A percentile compares a stretch with the other conserved stretches of the same genome.
phyloP scores from a whole-genome alignment of 2,888 invertebrate species.

The Holacanthella duospinosa region DNA sequence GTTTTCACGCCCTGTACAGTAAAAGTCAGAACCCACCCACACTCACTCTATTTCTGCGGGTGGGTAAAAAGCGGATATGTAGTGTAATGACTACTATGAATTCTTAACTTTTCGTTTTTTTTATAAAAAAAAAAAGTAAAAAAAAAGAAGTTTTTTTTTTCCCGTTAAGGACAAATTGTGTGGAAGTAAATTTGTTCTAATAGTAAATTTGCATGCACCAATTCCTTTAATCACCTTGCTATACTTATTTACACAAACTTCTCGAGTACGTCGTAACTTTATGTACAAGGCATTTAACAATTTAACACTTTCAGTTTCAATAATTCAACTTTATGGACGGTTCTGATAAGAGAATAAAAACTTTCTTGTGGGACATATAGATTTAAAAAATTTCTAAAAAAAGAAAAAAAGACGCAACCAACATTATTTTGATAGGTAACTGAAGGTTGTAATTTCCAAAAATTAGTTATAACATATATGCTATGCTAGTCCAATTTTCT shows the following conservation, averaged over 20 bases:
- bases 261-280: not conserved
- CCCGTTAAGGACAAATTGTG: not conserved
- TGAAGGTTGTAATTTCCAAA: not conserved
- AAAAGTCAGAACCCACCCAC: no score
- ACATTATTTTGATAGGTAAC: not conserved
- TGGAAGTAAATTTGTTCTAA: not conserved
- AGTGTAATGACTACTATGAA: not conserved
- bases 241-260: not conserved
- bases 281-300: not conserved
- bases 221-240: not conserved
- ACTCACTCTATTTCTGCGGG: no score
- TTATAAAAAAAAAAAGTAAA: not conserved
- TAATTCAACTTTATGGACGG: not conserved
- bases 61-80: not conserved
- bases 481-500: no score
- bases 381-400: not conserved
- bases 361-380: no score
- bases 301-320: not conserved
- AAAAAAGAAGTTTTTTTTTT: not conserved
- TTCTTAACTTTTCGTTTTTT: not conserved
- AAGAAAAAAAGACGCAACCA: not conserved
- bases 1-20: no score
- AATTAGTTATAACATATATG: no score
- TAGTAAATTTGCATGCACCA: conserved; percentile 1
- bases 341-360: not conserved